Percentiles rank a stretch among this genome's conserved stretches.
Conservation (phyloP, 2,113 vertebrate genomes). For the Anas platyrhynchos region DNA sequence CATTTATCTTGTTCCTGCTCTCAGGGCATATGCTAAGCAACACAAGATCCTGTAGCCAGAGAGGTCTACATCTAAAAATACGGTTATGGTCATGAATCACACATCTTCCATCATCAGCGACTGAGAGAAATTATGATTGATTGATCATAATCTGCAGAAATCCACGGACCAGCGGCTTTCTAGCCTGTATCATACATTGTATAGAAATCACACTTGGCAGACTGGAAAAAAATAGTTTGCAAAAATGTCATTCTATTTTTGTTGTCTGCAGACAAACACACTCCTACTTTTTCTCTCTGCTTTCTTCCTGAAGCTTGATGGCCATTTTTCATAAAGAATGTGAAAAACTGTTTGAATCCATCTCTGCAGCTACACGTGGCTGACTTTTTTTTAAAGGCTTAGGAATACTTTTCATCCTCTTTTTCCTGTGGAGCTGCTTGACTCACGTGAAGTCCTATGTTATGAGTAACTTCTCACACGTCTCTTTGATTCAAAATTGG, state of each 20-base stretch:
- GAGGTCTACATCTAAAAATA: neutral
- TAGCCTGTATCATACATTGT: neutral
- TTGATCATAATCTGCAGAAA: neutral
- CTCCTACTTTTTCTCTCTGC: neutral
- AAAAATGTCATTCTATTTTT: constrained; percentile 14
- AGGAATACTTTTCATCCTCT: rapidly evolving
- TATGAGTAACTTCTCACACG: neutral
- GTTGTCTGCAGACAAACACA: neutral
- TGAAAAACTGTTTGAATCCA: neutral
- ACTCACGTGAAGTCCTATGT: neutral
- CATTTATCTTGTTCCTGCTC: neutral
- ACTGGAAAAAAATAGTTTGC: neutral
- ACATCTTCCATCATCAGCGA: neutral
- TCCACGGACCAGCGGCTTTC: neutral
- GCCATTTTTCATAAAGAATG: neutral
- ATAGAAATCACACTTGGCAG: neutral
- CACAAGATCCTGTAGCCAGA: neutral
- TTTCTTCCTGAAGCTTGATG: neutral
- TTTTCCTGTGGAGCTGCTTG: too few relatives aligned
- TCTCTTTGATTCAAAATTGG: neutral
- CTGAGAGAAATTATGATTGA: neutral
- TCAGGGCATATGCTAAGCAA: rapidly evolving
- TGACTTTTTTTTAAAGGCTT: neutral
- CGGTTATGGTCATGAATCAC: neutral
- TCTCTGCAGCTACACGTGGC: neutral